Conservation (phyloP, 2,113 vertebrate genomes). For the Larimichthys crocea region DNA sequence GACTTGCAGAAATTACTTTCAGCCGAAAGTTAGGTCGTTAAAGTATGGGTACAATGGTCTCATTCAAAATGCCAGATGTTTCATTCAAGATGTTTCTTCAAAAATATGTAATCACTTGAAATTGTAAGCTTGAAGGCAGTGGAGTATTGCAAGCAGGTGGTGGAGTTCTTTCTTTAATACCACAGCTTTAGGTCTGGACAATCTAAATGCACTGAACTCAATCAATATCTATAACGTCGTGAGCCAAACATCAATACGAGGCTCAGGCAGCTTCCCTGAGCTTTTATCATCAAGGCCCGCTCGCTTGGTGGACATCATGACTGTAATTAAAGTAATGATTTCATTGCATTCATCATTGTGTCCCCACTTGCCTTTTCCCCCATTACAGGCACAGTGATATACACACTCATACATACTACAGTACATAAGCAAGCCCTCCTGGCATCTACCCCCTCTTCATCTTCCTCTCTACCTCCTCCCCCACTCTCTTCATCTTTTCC, state of each 20-base stretch:
- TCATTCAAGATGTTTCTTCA: neutral
- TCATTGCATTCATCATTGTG: conserved; percentile 52
- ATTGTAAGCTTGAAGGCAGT: neutral
- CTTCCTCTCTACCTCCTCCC: conserved; percentile 23
- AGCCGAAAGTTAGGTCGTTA: conserved; percentile 24
- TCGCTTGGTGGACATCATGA: conserved; percentile 36
- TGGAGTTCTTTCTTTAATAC: conserved; percentile 12
- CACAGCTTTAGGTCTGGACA: conserved; percentile 32
- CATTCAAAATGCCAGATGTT: conserved; percentile 21
- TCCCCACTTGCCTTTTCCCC: conserved; percentile 11
- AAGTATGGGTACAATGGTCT: neutral
- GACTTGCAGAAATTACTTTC: neutral
- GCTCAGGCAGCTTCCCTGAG: conserved; percentile 14
- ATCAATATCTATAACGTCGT: conserved; percentile 55
- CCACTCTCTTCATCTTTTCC: conserved; percentile 35
- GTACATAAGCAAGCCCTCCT: conserved; percentile 18
- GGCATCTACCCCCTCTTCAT: conserved; percentile 10
- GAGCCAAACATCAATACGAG: conserved; percentile 49
- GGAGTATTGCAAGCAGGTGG: neutral
- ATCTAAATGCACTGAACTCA: conserved; percentile 43
- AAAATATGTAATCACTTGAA: neutral
- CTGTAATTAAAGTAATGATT: conserved; percentile 64
- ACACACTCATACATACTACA: conserved; percentile 13
- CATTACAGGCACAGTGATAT: conserved; percentile 2
- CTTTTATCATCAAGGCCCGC: conserved; percentile 40